phyloP scores from a whole-genome alignment of 23 tunicate species.

The Styela plicata region DNA sequence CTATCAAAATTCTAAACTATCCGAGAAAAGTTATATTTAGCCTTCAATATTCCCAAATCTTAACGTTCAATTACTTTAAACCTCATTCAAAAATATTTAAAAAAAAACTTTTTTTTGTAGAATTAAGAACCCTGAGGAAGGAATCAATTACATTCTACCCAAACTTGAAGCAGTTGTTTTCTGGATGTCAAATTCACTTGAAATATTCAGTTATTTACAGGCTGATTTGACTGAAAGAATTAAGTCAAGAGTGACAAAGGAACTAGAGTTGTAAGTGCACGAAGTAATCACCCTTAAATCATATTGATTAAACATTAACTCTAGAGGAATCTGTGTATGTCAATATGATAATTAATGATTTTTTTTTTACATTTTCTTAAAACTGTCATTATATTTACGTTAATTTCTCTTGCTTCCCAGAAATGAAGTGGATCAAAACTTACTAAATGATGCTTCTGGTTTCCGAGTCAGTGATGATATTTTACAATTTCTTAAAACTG shows the following conservation, averaged over 20 bases:
- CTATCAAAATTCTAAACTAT: no score
- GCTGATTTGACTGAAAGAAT: conserved; percentile 44
- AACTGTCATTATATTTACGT: no score
- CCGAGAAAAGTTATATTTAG: no score
- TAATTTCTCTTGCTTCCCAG: no score
- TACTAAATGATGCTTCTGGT: conserved; percentile 36
- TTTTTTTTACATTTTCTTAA: no score
- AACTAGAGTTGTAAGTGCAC: conserved; percentile 47
- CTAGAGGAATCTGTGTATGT: no score
- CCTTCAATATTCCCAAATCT: no score
- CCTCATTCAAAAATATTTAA: no score
- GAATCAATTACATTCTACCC: conserved; percentile 24
- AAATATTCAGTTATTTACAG: conserved; percentile 68
- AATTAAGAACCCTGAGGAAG: conserved; percentile 33
- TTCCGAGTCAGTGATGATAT: conserved; percentile 73
- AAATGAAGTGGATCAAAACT: conserved; percentile 27
- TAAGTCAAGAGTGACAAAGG: conserved; percentile 41
- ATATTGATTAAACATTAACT: no score
- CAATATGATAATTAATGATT: no score
- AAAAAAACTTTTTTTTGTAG: background rate
- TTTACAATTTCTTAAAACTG: background rate
- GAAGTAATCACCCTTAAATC: no score
- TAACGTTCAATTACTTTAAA: no score
- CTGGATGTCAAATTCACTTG: conserved; percentile 92
- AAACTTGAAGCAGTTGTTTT: conserved; percentile 49